Base-by-base conservation (phyloP, 2,888 invertebrate species). In the Eupithecia inturbata region DNA sequence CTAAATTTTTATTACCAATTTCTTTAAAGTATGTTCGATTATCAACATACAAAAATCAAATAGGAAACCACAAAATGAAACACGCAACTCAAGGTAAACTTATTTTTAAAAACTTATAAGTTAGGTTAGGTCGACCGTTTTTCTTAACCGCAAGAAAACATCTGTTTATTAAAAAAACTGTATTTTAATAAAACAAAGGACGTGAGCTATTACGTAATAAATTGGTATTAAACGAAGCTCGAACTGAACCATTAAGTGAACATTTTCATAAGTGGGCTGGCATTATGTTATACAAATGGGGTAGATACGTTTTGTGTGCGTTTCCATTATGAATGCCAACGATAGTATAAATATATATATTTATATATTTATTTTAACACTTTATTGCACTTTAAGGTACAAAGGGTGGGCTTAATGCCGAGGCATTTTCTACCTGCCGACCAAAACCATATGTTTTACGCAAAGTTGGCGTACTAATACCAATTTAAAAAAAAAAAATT, bases 281-380 rank as follows among this genome's bases (percentile, higher is more conserved):
- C 84, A 88, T 89, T 87, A 81, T 84, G 80, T 84, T 85, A 82
- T 82, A 82, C 74, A 87, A 89, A 88, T 87, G 82, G 87, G 87
- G 88, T 75, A 67, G 72, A 82, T 84, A 84, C 83, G 84, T 81
- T 74, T 66, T 6, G 64, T 5, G 84, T 33, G 73, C 41, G 88
- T 86, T 82, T 85, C 82, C 92, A 84, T 84, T 91, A 62, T 12
- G n/a, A 33, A 63, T 33, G n/a, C 10, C 7, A 45, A n/a, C n/a
- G 45, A 45, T 45, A 45, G 6, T n/a, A n/a, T n/a, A n/a, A n/a
- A n/a, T n/a, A n/a, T n/a, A n/a, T n/a, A n/a, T n/a, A n/a, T n/a
- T n/a, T n/a, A n/a, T n/a, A n/a, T n/a, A n/a, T n/a, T n/a, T n/a
- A n/a, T n/a, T n/a, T n/a, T n/a, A n/a, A n/a, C n/a, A n/a, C n/a